Evolutionary conservation across 2,113 vertebrate species (phyloP).

Genomic region (Microtus oregoni): DNA sequence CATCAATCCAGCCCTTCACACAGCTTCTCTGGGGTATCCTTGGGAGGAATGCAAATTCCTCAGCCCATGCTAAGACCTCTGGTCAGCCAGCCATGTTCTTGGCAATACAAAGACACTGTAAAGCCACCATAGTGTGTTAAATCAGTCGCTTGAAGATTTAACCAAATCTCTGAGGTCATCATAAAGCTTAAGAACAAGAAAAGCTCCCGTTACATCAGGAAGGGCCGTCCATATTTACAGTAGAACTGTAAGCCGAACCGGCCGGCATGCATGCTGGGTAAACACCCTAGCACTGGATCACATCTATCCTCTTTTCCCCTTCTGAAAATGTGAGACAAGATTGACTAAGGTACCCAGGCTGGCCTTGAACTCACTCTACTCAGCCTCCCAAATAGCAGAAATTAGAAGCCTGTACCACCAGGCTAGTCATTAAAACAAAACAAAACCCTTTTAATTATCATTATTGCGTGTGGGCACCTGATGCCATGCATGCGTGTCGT

Average conservation of each 20-base stretch:
- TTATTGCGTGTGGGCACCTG: neutral
- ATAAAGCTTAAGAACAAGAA: neutral
- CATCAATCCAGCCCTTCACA: neutral
- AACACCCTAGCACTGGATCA: neutral
- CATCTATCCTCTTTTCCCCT: neutral
- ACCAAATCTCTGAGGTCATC: constrained; percentile 10
- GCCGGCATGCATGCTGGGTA: too few relatives aligned
- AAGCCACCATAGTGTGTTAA: neutral
- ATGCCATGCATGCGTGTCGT: too few relatives aligned
- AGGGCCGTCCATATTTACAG: neutral
- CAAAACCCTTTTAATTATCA: neutral
- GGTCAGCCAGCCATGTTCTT: neutral
- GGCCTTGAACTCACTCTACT: neutral
- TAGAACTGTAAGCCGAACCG: neutral
- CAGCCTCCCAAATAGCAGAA: neutral
- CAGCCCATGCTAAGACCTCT: neutral
- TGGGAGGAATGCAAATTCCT: neutral
- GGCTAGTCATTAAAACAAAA: neutral
- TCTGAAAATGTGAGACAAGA: neutral
- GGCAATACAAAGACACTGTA: neutral
- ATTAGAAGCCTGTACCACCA: neutral
- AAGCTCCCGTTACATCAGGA: neutral
- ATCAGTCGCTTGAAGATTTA: constrained; percentile 6
- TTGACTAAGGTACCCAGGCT: neutral
- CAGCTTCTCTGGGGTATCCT: neutral